These are phyloP conservation scores for Aplocera efformata DNA, from an alignment of 2,888 invertebrate genomes.

Conservation along the genomic window DNA sequence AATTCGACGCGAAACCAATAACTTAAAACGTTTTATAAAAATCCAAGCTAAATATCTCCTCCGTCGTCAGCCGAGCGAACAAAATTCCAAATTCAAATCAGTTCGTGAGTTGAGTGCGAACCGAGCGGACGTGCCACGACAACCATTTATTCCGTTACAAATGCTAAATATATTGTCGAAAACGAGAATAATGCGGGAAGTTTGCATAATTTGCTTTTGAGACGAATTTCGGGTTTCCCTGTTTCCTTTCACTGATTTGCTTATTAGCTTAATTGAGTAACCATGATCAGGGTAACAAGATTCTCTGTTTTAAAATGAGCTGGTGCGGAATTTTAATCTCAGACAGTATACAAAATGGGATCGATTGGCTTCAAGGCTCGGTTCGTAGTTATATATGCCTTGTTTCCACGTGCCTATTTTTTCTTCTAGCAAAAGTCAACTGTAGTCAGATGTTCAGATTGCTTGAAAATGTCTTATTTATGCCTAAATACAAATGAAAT, in stretches of 20 bases:
- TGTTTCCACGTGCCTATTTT: too few relatives aligned
- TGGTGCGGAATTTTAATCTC: neutral
- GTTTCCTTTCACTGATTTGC: slow-evolving; percentile 41
- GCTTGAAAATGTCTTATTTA: too few relatives aligned
- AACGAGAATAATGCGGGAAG: slow-evolving; percentile 61
- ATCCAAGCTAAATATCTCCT: slow-evolving; percentile 40
- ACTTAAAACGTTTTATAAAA: slow-evolving; percentile 21
- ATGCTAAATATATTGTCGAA: slow-evolving; percentile 71
- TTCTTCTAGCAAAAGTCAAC: too few relatives aligned
- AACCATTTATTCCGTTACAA: slow-evolving; percentile 70
- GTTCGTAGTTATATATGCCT: too few relatives aligned
- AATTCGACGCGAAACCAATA: slow-evolving; percentile 21
- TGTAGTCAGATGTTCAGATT: too few relatives aligned
- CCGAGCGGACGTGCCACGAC: slow-evolving; percentile 62
- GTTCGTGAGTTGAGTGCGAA: slow-evolving; percentile 72
- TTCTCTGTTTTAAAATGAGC: slow-evolving; percentile 21
- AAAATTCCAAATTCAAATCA: slow-evolving; percentile 76
- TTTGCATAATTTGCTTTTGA: slow-evolving; percentile 64
- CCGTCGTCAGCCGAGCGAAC: slow-evolving; percentile 49
- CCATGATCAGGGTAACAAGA: slow-evolving; percentile 28
- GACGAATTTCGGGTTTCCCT: slow-evolving; percentile 47
- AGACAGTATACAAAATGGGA: neutral
- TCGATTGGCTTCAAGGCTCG: too few relatives aligned
- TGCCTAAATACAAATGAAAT: too few relatives aligned
- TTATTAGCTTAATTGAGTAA: slow-evolving; percentile 38